Evolutionary conservation across 2,888 invertebrate genomes (phyloP).

Genomic region (Erebia aethiops): DNA sequence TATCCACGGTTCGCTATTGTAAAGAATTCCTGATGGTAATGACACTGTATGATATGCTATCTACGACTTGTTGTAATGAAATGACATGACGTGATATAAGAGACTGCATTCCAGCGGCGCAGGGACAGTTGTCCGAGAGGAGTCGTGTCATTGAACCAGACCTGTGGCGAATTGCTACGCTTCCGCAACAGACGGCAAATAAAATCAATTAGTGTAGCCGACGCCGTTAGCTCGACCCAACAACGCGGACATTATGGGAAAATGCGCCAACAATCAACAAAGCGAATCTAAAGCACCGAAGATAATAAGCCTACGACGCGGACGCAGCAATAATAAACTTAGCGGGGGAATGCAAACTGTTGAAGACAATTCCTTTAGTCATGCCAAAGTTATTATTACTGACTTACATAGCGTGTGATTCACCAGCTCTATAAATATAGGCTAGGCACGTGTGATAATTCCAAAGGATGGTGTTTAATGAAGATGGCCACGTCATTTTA

Average conservation of each 20-base stretch:
- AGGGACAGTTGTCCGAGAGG: constrained; percentile 51
- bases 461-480: constrained; percentile 75
- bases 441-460: constrained; percentile 73
- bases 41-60: constrained; percentile 13
- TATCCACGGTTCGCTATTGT: not conserved
- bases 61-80: constrained; percentile 35
- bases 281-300: constrained; percentile 33
- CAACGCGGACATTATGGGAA: constrained; percentile 41
- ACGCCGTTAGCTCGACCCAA: constrained; percentile 53
- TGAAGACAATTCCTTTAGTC: constrained; percentile 39
- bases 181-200: constrained; percentile 67
- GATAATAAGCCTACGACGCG: constrained; percentile 26
- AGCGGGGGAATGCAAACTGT: constrained; percentile 20
- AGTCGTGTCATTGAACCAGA: constrained; percentile 72
- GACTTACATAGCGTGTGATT: constrained; percentile 58
- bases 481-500: constrained; percentile 79
- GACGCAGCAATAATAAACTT: constrained; percentile 31
- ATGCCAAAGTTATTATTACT: constrained; percentile 40
- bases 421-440: constrained; percentile 65
- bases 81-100: constrained; percentile 41
- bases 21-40: constrained; percentile 23
- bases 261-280: constrained; percentile 39
- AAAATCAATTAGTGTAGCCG: constrained; percentile 64
- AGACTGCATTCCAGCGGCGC: constrained; percentile 64
- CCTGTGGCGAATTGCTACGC: constrained; percentile 64